Conservation (phyloP, 2,888 invertebrate genomes). For the Eristalis pertinax region DNA sequence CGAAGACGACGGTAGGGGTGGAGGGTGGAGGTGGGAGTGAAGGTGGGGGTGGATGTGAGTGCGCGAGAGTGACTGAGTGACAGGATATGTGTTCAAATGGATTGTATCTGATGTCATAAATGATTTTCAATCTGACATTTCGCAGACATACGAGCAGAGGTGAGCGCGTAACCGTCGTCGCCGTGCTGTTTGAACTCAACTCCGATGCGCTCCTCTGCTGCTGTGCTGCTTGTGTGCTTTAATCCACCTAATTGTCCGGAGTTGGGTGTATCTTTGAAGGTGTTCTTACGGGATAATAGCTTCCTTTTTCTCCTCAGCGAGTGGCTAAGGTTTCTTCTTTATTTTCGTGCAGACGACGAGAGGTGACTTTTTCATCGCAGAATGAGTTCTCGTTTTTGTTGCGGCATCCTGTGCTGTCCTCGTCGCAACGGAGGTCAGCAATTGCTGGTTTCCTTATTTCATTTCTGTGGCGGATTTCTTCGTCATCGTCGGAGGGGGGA, state of each 20-base stretch:
- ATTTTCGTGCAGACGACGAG: not conserved
- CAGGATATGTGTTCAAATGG: conserved; percentile 55
- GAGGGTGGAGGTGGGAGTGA: not conserved
- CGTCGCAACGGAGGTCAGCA: conserved; percentile 12
- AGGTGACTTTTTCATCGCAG: not conserved
- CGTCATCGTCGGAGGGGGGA: not conserved
- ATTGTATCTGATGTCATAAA: conserved; percentile 38
- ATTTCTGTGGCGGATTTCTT: not conserved
- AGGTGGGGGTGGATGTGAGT: too few species aligned
- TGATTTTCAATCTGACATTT: conserved; percentile 40
- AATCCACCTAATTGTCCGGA: conserved; percentile 30
- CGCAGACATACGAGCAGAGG: not conserved
- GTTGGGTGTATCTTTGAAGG: conserved; percentile 16
- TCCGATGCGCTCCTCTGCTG: not conserved
- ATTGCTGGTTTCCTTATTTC: conserved; percentile 22
- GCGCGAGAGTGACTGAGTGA: conserved; percentile 21
- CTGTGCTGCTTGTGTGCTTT: not conserved
- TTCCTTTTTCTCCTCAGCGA: not conserved
- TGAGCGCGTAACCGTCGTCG: not conserved
- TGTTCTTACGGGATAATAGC: conserved; percentile 12
- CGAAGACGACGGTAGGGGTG: not conserved
- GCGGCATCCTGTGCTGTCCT: not conserved
- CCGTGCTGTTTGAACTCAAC: not conserved
- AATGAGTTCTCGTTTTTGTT: not conserved
- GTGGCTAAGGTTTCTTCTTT: not conserved